A percentile compares a stretch with the other conserved stretches of the same genome.
Conservation (phyloP, 53 echinoderm and acorn worm genomes). For the Glandiceps talaboti region DNA sequence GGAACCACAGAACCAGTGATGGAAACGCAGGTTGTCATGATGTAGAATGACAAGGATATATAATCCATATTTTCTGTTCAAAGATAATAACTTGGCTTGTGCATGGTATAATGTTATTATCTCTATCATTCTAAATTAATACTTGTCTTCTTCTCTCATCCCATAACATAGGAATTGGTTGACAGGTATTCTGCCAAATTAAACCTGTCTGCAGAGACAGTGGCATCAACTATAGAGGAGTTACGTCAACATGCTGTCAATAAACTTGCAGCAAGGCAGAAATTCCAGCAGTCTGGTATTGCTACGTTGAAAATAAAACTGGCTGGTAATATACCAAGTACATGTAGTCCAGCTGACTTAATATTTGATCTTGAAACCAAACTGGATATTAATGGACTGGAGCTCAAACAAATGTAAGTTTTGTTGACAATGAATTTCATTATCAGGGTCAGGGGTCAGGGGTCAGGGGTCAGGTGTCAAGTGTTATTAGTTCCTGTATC, state of each 20-base stretch:
- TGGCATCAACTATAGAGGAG: constrained; percentile 51
- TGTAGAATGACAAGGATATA: too few relatives aligned
- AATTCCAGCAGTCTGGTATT: constrained; percentile 35
- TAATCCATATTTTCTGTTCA: too few relatives aligned
- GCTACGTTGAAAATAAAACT: constrained; percentile 77
- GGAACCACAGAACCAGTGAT: too few relatives aligned
- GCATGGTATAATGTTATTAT: too few relatives aligned
- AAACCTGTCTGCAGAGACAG: constrained; percentile 21
- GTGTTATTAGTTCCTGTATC: too few relatives aligned
- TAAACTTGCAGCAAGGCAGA: constrained; percentile 52
- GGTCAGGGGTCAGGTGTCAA: too few relatives aligned
- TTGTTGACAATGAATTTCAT: too few relatives aligned
- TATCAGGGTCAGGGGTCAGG: too few relatives aligned
- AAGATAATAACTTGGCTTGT: too few relatives aligned
- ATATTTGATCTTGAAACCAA: constrained; percentile 38
- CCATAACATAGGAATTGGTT: constrained; percentile 60
- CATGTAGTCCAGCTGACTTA: neutral
- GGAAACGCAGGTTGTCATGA: too few relatives aligned
- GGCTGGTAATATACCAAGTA: constrained; percentile 27
- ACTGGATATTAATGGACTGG: constrained; percentile 39
- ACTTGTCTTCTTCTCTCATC: too few relatives aligned
- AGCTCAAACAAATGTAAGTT: constrained; percentile 52
- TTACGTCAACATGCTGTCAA: constrained; percentile 73
- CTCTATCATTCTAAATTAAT: too few relatives aligned
- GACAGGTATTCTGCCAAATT: constrained; percentile 30